phyloP scores from a whole-genome alignment of 64 coral and sea anemone genomes.

The Stichodactyla helianthus region DNA sequence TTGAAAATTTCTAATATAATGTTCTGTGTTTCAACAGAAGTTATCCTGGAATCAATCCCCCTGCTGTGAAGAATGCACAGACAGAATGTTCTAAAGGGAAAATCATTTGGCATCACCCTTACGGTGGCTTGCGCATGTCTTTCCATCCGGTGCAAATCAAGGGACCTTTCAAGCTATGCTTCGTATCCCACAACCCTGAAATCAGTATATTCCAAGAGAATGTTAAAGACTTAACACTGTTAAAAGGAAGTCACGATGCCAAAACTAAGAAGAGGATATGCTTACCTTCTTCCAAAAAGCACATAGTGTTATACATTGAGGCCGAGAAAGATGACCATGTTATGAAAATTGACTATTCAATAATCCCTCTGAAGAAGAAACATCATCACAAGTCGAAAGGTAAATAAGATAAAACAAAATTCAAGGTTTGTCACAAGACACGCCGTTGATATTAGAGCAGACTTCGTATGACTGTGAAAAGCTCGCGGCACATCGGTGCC shows the following conservation, averaged over 20 bases:
- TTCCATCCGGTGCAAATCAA: conserved; percentile 19
- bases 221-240: not conserved
- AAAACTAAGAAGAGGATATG: not conserved
- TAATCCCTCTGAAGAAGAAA: conserved; percentile 12
- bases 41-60: not conserved
- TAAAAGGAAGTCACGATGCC: not conserved
- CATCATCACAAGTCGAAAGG: not conserved
- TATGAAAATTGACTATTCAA: not conserved
- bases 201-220: not conserved
- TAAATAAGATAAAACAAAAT: not conserved
- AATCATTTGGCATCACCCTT: conserved; percentile 16
- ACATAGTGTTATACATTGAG: conserved; percentile 19
- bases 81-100: not conserved
- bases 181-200: not conserved
- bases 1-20: not conserved
- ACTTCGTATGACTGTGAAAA: too few species aligned
- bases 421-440: not conserved
- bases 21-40: not conserved
- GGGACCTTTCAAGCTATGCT: conserved; percentile 14
- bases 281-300: not conserved
- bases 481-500: too few species aligned
- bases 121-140: conserved; percentile 7
- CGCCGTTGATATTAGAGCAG: not conserved
- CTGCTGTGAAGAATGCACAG: not conserved
- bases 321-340: not conserved